phyloP scores from a whole-genome alignment of 2,888 invertebrate species.

The Capitulum mitella region DNA sequence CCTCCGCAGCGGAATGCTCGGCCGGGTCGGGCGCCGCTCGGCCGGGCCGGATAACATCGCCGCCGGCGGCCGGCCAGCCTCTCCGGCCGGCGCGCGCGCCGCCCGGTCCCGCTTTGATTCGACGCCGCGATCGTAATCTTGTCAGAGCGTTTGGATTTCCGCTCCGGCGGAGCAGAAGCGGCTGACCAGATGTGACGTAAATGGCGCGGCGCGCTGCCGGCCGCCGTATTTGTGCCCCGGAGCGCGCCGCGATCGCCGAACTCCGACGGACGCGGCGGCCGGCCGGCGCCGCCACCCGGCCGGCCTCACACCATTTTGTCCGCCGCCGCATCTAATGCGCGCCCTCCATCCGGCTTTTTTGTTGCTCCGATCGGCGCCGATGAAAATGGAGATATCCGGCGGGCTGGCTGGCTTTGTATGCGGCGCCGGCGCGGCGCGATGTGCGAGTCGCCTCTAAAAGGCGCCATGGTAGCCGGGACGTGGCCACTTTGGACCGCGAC shows the following conservation, averaged over 20 bases:
- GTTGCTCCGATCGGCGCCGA: neutral
- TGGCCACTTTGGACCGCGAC: neutral
- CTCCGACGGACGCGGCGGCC: no score
- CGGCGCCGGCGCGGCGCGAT: neutral
- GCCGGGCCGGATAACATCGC: neutral
- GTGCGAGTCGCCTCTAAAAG: neutral
- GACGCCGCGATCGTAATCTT: neutral
- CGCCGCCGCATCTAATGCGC: neutral
- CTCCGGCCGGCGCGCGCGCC: neutral
- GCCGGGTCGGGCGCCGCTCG: neutral
- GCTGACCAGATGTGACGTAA: constrained; percentile 16
- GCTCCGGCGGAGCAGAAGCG: neutral
- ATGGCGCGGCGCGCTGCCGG: constrained; percentile 10
- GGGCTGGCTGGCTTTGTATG: neutral
- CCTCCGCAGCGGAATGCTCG: neutral
- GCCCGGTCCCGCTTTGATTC: neutral
- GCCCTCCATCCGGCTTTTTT: neutral
- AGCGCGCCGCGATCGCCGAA: neutral
- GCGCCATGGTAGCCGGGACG: neutral
- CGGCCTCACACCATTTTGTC: constrained; percentile 13
- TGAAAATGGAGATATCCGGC: neutral
- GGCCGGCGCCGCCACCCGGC: neutral
- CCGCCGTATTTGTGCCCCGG: neutral
- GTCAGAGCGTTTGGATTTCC: neutral
- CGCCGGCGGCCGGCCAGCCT: neutral